Percentiles rank a stretch among this genome's conserved stretches.
Conservation (phyloP, 2,797 vertebrate genomes). For the Pangasius mekongensis region DNA sequence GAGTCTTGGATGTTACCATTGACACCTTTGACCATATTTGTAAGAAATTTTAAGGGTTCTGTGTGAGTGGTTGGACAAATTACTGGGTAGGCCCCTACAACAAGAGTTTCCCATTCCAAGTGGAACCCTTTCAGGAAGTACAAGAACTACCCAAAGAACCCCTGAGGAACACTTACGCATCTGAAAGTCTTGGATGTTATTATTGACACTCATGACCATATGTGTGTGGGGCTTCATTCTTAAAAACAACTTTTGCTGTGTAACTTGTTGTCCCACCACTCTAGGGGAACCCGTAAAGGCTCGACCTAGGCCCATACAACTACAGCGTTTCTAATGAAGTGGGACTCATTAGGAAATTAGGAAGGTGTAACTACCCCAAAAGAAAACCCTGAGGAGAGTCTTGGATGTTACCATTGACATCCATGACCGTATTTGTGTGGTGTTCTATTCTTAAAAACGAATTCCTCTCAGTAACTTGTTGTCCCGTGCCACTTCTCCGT, state of each 20-base stretch:
- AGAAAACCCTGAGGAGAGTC: not conserved
- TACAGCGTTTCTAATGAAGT: not conserved
- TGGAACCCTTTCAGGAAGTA: not conserved
- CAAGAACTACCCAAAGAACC: not conserved
- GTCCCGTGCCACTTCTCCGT: not conserved
- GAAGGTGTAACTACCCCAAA: not conserved
- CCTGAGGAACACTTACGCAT: not conserved
- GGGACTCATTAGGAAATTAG: not conserved
- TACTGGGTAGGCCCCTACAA: not conserved
- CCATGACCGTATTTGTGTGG: not conserved
- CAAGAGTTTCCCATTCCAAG: not conserved
- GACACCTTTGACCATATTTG: too few relatives aligned
- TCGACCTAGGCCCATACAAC: not conserved
- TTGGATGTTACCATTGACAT: not conserved
- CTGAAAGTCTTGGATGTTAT: not conserved
- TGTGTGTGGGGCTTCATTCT: not conserved
- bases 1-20: not conserved
- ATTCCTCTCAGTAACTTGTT: not conserved
- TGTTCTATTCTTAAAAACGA: conserved; percentile 8
- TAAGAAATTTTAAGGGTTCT: not conserved
- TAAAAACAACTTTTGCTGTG: not conserved
- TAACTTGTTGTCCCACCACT: not conserved
- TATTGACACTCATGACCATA: not conserved
- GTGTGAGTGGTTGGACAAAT: too few relatives aligned
- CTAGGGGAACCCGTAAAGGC: not conserved